Base-by-base conservation (phyloP, 2,797 vertebrate genomes). In the Macroramphosus scolopax region DNA sequence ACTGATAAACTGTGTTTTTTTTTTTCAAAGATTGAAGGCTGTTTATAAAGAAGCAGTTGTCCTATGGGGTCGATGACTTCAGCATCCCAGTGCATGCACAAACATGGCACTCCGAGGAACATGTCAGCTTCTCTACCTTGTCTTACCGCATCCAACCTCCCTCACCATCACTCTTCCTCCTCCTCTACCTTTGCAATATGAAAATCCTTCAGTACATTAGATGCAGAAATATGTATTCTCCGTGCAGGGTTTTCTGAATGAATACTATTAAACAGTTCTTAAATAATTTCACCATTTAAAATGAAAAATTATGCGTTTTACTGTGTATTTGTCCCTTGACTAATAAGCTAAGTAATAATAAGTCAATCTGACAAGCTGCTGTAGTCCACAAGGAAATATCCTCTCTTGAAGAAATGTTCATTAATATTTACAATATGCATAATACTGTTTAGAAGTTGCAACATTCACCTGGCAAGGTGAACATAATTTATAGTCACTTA, bases 361-460 rank as follows among this genome's bases (percentile, higher is more conserved):
- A 43, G 17, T 41, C 33, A n/a, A 37, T 20, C 45, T 51, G 47
- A 33, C 25, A 38, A 36, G 35, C 54, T 35, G 28, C n/a, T n/a
- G n/a, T n/a, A n/a, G n/a, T n/a, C n/a, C n/a, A n/a, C n/a, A n/a
- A n/a, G n/a, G n/a, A n/a, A n/a, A n/a, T n/a, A 36, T 31, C 37
- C 26, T 33, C 33, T 45, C 51, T 17, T 29, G 9, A 39, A 40
- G 9, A 66, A 7, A 42, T 61, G 54, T 31, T 31, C 29, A 31
- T 13, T 5, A 6, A 41, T 59, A 56, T 63, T 20, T 51, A 70
- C 59, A 64, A 20, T 63, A 61, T 78, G 32, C 65, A 77, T 66
- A 77, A 42, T 48, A 49, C 36, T 45, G 22, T 12, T 52, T 2
- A 14, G 20, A 61, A 32, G 38, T 57, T 25, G 15, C 26, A 28